These are phyloP conservation scores for Linepithema humile DNA, from an alignment of 1,140 invertebrate genomes.

Conservation along the genomic window DNA sequence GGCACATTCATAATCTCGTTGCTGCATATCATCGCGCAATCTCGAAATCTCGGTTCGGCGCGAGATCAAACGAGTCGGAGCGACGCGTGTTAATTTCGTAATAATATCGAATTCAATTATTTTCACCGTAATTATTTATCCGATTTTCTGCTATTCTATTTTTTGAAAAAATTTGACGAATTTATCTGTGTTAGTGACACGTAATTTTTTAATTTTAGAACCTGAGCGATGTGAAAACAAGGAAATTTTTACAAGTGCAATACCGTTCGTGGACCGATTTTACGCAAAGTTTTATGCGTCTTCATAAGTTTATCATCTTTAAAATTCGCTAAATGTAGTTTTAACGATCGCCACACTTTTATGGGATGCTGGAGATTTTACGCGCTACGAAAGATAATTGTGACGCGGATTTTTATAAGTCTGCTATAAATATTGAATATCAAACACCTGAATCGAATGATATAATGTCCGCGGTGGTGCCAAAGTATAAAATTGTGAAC, in stretches of 20 bases:
- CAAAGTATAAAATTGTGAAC: conserved; percentile 7
- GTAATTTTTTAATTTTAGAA: background rate
- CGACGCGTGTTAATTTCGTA: background rate
- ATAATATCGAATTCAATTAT: background rate
- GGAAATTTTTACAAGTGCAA: background rate
- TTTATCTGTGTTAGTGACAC: background rate
- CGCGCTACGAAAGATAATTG: background rate
- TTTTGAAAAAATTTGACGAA: background rate
- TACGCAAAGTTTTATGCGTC: background rate
- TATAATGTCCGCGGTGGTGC: background rate
- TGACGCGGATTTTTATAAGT: too few species aligned
- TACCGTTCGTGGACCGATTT: background rate
- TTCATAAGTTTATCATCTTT: background rate
- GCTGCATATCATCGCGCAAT: conserved; percentile 19
- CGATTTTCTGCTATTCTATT: background rate
- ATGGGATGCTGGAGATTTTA: background rate
- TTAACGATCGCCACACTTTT: background rate
- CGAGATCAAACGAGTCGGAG: background rate
- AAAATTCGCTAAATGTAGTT: background rate
- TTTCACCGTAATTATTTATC: background rate
- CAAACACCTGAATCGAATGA: background rate
- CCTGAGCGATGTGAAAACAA: background rate
- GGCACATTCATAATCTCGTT: conserved; percentile 28
- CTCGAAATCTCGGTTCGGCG: conserved; percentile 29
- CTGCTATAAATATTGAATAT: background rate